These are phyloP conservation scores for Porites lutea DNA, from an alignment of 64 coral and sea anemone genomes.

Conservation along the genomic window DNA sequence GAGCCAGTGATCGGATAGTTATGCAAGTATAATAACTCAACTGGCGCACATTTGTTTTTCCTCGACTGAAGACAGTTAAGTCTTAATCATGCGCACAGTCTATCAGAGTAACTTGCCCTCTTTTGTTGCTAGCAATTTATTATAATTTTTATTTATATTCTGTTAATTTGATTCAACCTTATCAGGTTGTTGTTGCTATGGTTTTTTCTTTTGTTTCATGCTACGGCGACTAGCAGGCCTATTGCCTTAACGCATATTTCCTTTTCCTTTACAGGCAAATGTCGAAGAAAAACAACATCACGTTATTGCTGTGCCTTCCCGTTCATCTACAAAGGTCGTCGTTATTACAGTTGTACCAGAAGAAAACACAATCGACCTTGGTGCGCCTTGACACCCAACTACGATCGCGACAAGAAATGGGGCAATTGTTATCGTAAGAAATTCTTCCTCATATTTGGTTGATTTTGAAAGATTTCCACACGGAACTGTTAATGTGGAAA, in stretches of 20 bases:
- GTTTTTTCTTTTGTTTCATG: neutral
- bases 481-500: neutral
- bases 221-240: neutral
- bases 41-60: no score
- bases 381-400: constrained; percentile 59
- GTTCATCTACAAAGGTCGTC: constrained; percentile 52
- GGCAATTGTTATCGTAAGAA: constrained; percentile 46
- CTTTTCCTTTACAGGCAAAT: constrained; percentile 1
- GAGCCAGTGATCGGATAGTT: no score
- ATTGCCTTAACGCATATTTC: neutral
- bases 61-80: no score
- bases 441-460: neutral
- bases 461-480: neutral
- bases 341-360: constrained; percentile 51
- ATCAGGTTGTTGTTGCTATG: neutral
- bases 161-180: no score
- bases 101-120: no score
- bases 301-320: constrained; percentile 66
- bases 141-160: no score
- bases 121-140: no score
- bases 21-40: no score
- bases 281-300: constrained; percentile 24
- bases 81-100: no score
- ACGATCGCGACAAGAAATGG: constrained; percentile 40
- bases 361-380: constrained; percentile 1